Evolutionary conservation across 2,113 vertebrate genomes (phyloP), one percentile per base, ranked within the genome.

Genomic region (Aptenodytes patagonicus): DNA sequence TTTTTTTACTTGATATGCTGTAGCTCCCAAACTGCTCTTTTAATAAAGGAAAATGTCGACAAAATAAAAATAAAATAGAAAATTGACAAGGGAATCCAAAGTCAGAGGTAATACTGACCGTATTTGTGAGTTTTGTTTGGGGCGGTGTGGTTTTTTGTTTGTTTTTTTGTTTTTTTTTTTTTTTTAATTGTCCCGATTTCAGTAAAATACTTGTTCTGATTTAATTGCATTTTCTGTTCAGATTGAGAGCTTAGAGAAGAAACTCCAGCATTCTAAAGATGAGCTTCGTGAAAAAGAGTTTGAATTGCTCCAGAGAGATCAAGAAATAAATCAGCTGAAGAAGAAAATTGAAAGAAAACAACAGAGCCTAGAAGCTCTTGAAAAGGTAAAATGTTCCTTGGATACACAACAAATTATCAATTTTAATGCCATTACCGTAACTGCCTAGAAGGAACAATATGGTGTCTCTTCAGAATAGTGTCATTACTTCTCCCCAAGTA

Each of bases 251-350:
- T 97, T 98, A 75, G 97, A 97, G 94, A 97, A 97, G 95, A 98
- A 98, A 85, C 96, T 98, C 40, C 98, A 98, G 85, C 86, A 40
- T 75, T 89, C 87, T 84, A 98, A 98, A 97, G 96, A 98, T 76
- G 95, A 98, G 42, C 97, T 98, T 90, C 94, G 94, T 96, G 97
- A 98, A 88, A 98, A 98, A 96, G 98, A 98, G 36, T 98, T 98
- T 97, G 89, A 96, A 49, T 87, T 98, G 36, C 89, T 99, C 34
- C 98, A 98, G 36, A 98, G 92, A 97, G 97, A 98, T 51, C 98
- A 98, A 65, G 97, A 98, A 95, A 98, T 98, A 95, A 98, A 83
- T 96, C 97, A 97, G 55, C 92, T 98, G 88, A 98, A 97, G 87
- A 99, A 98, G 92, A 98, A 98, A 88, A 82, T 46, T 13, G 96